Evolutionary conservation across 2,113 vertebrate genomes (phyloP), one percentile per base, ranked within the genome.

Genomic region (Nematolebias whitei): DNA sequence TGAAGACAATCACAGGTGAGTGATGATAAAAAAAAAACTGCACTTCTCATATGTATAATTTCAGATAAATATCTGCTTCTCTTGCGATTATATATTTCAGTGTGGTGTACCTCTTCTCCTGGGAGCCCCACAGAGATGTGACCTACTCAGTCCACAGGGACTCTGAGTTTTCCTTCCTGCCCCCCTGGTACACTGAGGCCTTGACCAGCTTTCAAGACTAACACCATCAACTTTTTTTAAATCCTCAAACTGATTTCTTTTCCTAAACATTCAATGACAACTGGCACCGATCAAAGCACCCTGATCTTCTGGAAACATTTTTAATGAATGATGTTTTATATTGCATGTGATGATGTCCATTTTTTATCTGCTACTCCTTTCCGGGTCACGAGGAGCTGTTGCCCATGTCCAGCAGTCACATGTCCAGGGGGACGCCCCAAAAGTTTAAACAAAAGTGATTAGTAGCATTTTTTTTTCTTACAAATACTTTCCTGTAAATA

Each of bases 1-100:
- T 10, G 90, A 93, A 40, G 95, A 97, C 68, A 83, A 95, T 80
- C 94, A 92, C 10, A 89, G 91, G 96, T 96, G 72, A 92, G 91
- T 50, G 16, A 9, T 39, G 8, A 32, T 5, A n/a, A n/a, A n/a
- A n/a, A n/a, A n/a, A n/a, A 59, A 59, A 24, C 14, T 2, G 18
- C 2, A 18, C 14, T 15, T 22, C 23, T 18, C 1, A 16, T 22
- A 45, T 29, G 19, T 22, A 3, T 48, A 20, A 32, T 55, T 56
- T 39, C 14, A 39, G 16, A 7, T 40, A 40, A 39, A 39, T 41
- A 9, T 0, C 24, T 18, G 59, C 12, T 35, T 68, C 2, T 51
- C n/a, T 39, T 48, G 11, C 23, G 8, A 15, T 59, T 16, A 44
- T 15, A 48, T 35, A 2, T 61, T 44, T 49, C 84, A 96, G 95